Conservation (phyloP, 2,888 invertebrate species). For the Orchesella flavescens region DNA sequence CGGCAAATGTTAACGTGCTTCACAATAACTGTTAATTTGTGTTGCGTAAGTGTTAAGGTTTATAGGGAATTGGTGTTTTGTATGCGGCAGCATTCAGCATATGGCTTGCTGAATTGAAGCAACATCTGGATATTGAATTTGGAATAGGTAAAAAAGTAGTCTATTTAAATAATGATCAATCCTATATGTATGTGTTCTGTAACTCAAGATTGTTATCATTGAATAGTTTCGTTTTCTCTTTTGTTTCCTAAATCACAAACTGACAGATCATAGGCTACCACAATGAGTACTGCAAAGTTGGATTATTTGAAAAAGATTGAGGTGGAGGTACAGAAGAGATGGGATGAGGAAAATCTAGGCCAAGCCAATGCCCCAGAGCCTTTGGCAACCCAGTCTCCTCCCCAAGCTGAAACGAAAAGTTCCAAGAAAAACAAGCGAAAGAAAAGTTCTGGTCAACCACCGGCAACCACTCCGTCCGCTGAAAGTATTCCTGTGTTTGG, state of each 20-base stretch:
- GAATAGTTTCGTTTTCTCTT: no score
- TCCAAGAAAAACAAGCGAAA: slow-evolving; percentile 32
- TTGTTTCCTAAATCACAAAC: not conserved
- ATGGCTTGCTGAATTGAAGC: no score
- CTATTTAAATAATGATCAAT: no score
- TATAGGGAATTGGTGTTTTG: no score
- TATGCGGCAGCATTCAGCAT: no score
- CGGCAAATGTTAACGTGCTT: no score
- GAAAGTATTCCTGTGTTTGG: not conserved
- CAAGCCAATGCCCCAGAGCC: slow-evolving; percentile 85
- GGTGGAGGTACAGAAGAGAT: slow-evolving; percentile 86
- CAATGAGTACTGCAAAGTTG: slow-evolving; percentile 96
- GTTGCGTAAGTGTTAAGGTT: no score
- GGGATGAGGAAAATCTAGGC: slow-evolving; percentile 87
- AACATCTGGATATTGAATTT: no score
- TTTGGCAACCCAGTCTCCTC: not conserved
- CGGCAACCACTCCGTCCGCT: slow-evolving; percentile 28
- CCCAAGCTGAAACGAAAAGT: slow-evolving; percentile 13
- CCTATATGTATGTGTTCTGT: no score
- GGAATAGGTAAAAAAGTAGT: no score
- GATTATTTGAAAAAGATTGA: slow-evolving; percentile 94
- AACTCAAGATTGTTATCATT: no score
- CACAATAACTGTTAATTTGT: no score
- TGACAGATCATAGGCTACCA: not conserved
- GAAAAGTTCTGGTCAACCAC: slow-evolving; percentile 23